Evolutionary conservation across 2,113 vertebrate species (phyloP), one percentile per base, ranked within the genome.

Genomic region (Uropsilus gracilis): DNA sequence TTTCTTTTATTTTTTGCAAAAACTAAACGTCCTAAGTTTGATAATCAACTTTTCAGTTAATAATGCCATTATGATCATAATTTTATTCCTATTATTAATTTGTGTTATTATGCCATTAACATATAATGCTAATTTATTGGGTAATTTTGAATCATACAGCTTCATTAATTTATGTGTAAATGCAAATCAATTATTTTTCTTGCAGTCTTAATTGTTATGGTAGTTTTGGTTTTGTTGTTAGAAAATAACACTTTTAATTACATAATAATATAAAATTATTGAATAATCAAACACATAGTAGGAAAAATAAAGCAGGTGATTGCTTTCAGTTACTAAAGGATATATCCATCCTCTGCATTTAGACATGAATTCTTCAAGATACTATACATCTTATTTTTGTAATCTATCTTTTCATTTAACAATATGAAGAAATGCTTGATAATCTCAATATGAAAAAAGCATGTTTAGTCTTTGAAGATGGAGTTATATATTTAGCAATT

Each of bases 201-300:
- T 50, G 10, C 22, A 34, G 66, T 69, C n/a, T 91, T 71, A 55
- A 50, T 69, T 84, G 46, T 69, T 8, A 80, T 39, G 46, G 26
- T 32, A 4, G 17, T 34, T 59, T 94, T 30, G 57, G 28, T 76
- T 78, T 89, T 50, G 18, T 42, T 92, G 28, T 69, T 48, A 73
- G 42, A 83, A 66, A 94, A 87, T 77, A 86, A 8, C 17, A 28
- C 39, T 83, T 94, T 68, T 68, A 85, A 71, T 87, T 80, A 64
- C 5, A 92, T 10, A 55, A 69, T 28, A 39, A 86, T 64, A 42
- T 2, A 75, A 66, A 89, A 0, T 75, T 86, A 66, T 30, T 66
- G 26, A 24, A 94, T 44, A 77, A 86, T 72, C 50, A 90, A 86
- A 86, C 32, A 34, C 86, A 44, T 2, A 69, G 24, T 50, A 76